phyloP scores from a whole-genome alignment of 2,888 invertebrate species.

The Xanthostigma xanthostigma region DNA sequence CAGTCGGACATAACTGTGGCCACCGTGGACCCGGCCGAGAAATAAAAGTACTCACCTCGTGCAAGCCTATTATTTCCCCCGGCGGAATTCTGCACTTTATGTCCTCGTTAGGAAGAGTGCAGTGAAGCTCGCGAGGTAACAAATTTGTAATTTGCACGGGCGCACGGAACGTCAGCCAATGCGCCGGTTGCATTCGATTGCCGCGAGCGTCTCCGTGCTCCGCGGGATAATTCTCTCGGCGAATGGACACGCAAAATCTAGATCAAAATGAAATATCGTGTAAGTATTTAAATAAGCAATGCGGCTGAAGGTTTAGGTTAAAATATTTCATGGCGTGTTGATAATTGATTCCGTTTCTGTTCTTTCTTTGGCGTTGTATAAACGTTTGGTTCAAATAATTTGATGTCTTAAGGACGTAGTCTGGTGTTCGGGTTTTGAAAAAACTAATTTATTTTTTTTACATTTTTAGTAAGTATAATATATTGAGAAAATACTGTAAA shows the following conservation, averaged over 20 bases:
- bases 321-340: too few relatives aligned
- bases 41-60: constrained; percentile 20
- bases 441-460: too few relatives aligned
- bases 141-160: constrained; percentile 77
- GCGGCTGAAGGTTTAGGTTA: neutral
- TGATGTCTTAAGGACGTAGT: too few relatives aligned
- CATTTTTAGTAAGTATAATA: too few relatives aligned
- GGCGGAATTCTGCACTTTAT: constrained; percentile 1
- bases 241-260: constrained; percentile 67
- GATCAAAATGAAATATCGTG: constrained; percentile 2
- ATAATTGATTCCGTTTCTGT: too few relatives aligned
- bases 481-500: too few relatives aligned
- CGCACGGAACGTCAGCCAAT: constrained; percentile 71
- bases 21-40: too few relatives aligned
- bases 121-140: constrained; percentile 67
- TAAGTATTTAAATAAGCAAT: neutral
- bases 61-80: constrained; percentile 1
- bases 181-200: constrained; percentile 55
- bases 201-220: constrained; percentile 34
- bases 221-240: constrained; percentile 65
- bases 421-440: too few relatives aligned
- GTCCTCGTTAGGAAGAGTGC: constrained; percentile 31
- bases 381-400: too few relatives aligned
- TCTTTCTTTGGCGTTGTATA: too few relatives aligned
- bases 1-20: too few relatives aligned